Conservation (phyloP, 37 sponge, comb jelly and placozoan species). For the Oscarella lobularis region DNA sequence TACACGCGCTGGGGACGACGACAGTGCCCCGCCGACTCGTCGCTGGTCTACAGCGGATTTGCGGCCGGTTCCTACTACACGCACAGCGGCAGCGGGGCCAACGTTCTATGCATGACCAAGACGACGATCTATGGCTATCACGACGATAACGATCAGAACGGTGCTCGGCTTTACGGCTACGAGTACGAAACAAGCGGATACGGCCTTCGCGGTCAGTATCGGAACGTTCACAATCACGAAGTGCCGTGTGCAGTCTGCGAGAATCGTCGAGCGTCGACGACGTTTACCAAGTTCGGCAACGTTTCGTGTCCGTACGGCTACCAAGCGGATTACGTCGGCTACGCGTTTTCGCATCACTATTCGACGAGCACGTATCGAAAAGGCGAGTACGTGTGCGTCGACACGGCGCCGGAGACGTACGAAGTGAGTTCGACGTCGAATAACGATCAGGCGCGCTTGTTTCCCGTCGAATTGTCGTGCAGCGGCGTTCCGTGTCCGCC, state of each 20-base stretch:
- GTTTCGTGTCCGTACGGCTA: background rate
- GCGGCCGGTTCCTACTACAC: background rate
- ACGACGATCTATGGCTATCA: background rate
- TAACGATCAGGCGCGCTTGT: background rate
- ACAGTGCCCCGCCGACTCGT: background rate
- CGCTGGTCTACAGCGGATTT: slow-evolving; percentile 1
- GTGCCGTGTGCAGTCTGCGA: background rate
- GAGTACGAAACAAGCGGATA: background rate
- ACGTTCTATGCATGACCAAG: slow-evolving; percentile 1
- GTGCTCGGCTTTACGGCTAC: slow-evolving; percentile 1
- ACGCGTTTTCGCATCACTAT: background rate
- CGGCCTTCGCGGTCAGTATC: background rate
- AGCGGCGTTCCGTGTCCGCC: background rate
- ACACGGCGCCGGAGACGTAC: background rate
- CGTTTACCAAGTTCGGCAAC: background rate
- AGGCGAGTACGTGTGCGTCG: background rate
- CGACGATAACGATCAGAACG: background rate
- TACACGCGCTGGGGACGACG: slow-evolving; percentile 1
- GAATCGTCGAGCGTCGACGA: background rate
- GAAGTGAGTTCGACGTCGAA: background rate
- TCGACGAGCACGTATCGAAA: background rate
- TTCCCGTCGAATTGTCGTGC: background rate
- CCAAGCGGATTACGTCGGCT: background rate
- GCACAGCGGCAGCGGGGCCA: background rate
- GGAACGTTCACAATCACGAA: background rate